phyloP scores from a whole-genome alignment of 2,113 vertebrate species.

The Phylloscopus whistleri region DNA sequence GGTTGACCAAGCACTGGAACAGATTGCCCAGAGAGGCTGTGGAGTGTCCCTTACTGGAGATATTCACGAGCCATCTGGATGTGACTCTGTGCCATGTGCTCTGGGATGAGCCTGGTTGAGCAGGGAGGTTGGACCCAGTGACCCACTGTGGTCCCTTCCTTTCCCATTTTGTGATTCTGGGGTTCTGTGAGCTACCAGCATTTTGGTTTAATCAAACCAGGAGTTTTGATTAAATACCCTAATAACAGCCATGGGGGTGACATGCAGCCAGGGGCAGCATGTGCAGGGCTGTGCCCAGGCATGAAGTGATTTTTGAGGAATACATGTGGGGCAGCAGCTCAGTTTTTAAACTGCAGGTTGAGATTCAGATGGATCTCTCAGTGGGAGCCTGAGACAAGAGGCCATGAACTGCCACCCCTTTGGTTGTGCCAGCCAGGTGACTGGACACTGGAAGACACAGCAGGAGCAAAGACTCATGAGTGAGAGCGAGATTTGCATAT shows the following conservation, averaged over 20 bases:
- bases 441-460: too few species aligned
- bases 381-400: not conserved
- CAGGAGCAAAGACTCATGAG: not conserved
- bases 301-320: not conserved
- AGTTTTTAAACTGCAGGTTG: not conserved
- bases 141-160: not conserved
- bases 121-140: fast-evolving
- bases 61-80: not conserved
- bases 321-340: not conserved
- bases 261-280: not conserved
- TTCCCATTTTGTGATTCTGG: not conserved
- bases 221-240: not conserved
- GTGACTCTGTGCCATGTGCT: not conserved
- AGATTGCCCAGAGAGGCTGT: not conserved
- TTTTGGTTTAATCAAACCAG: not conserved
- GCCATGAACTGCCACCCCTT: not conserved
- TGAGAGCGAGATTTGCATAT: not conserved
- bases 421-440: not conserved
- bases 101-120: not conserved
- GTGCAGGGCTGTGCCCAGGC: not conserved
- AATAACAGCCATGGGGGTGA: fast-evolving
- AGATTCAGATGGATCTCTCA: not conserved
- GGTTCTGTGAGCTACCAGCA: not conserved
- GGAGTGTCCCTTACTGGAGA: not conserved
- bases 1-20: not conserved